Percentiles rank a stretch among this genome's conserved stretches.
phyloP scores from a whole-genome alignment of 2,797 vertebrate species.

The Cossypha caffra region DNA sequence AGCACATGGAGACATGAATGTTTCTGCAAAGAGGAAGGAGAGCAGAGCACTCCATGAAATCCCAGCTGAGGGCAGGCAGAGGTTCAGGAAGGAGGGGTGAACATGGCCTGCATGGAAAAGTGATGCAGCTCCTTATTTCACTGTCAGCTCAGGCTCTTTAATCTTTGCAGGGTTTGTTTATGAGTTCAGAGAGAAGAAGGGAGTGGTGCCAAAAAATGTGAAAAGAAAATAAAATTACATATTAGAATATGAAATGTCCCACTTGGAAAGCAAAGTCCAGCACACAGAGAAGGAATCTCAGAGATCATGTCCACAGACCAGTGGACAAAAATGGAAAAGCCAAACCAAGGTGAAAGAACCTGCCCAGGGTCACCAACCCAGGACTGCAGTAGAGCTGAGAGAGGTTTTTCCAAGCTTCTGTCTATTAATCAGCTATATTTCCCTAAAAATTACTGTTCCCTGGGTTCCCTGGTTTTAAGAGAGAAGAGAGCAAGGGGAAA shows the following conservation, averaged over 20 bases:
- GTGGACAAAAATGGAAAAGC: background rate
- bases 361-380: background rate
- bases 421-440: background rate
- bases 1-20: background rate
- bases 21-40: background rate
- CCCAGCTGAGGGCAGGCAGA: background rate
- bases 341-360: background rate
- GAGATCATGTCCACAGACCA: fast-evolving
- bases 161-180: background rate
- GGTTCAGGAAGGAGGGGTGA: background rate
- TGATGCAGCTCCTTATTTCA: background rate
- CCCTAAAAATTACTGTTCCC: background rate
- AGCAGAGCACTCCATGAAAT: background rate
- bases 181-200: background rate
- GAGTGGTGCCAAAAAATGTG: background rate
- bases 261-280: background rate
- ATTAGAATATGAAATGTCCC: background rate
- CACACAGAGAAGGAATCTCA: background rate
- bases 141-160: background rate
- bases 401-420: background rate
- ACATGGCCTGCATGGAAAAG: background rate
- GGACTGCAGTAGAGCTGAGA: background rate
- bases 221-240: background rate
- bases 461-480: background rate
- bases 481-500: background rate